Percentiles rank a stretch among this genome's conserved stretches.
Evolutionary conservation across 2,888 invertebrate species (phyloP).

Genomic region (Lutraria lutraria): DNA sequence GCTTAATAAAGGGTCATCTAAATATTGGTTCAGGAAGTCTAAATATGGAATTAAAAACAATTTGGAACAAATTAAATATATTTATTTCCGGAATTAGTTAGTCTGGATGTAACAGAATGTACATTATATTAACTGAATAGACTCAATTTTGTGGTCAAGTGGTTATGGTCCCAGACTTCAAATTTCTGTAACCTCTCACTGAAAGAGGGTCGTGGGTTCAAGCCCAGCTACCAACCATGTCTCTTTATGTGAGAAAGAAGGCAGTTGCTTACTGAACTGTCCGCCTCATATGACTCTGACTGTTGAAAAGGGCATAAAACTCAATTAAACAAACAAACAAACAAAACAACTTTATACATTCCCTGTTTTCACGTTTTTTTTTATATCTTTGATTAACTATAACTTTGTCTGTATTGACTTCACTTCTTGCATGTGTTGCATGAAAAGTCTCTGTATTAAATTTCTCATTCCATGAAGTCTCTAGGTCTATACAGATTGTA

Average conservation of each 20-base stretch:
- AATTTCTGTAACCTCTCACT: no score
- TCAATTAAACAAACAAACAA: background rate
- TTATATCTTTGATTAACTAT: background rate
- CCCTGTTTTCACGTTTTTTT: background rate
- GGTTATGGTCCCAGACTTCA: no score
- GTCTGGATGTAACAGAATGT: background rate
- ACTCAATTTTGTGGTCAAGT: no score
- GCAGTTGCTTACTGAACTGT: no score
- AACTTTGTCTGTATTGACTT: background rate
- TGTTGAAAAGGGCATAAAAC: background rate
- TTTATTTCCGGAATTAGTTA: background rate
- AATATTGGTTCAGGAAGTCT: background rate
- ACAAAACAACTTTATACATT: background rate
- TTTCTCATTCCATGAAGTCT: background rate
- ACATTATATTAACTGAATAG: no score
- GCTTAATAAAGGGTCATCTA: background rate
- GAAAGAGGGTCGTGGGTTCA: no score
- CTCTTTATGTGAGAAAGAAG: no score
- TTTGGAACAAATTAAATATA: background rate
- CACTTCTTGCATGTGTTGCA: slow-evolving; percentile 1
- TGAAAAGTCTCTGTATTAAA: background rate
- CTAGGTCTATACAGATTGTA: background rate
- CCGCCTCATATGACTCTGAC: no score
- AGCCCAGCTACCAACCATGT: no score
- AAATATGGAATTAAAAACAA: background rate